These are phyloP conservation scores for Tapirus indicus DNA, from an alignment of 2,797 vertebrate species.

Conservation along the genomic window DNA sequence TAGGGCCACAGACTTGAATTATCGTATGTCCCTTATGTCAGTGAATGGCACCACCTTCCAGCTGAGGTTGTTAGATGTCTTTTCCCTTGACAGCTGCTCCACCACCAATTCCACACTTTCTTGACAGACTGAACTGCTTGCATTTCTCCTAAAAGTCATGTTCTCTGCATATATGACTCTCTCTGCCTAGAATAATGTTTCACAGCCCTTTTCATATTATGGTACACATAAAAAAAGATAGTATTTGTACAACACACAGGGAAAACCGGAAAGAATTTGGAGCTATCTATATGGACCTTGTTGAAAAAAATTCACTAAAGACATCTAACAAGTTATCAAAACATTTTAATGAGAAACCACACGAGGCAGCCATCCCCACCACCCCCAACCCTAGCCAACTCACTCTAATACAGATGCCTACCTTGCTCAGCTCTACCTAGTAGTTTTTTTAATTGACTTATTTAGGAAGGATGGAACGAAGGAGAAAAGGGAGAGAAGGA, in stretches of 20 bases:
- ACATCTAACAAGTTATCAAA: background rate
- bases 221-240: background rate
- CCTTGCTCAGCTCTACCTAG: background rate
- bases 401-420: background rate
- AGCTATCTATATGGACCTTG: background rate
- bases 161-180: background rate
- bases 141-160: background rate
- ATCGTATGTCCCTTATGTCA: background rate
- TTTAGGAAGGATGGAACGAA: background rate
- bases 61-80: background rate
- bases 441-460: background rate
- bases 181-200: background rate
- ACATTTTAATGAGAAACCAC: background rate
- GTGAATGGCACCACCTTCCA: background rate
- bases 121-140: background rate
- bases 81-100: background rate
- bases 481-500: background rate
- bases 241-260: background rate
- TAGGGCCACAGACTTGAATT: background rate
- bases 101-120: background rate
- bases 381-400: background rate
- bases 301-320: conserved; percentile 20
- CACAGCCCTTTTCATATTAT: background rate
- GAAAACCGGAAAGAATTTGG: conserved; percentile 17
- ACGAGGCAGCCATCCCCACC: background rate